Evolutionary conservation across 2,888 invertebrate species (phyloP).

Genomic region (Amaurobius ferox): DNA sequence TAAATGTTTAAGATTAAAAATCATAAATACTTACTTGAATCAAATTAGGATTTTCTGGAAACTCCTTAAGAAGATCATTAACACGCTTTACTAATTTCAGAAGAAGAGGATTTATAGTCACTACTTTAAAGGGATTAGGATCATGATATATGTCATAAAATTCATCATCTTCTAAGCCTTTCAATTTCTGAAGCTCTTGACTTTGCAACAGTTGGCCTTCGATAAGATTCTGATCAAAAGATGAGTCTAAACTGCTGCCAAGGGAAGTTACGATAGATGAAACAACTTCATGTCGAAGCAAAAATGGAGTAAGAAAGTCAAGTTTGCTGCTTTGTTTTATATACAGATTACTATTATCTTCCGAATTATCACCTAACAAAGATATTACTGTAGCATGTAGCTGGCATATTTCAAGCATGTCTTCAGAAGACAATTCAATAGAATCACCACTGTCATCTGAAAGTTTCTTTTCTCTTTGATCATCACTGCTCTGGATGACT

Average conservation of each 20-base stretch:
- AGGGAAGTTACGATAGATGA: constrained; percentile 13
- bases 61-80: constrained; percentile 84
- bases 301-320: constrained; percentile 43
- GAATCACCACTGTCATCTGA: background rate
- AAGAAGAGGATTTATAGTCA: constrained; percentile 84
- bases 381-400: constrained; percentile 42
- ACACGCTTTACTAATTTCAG: constrained; percentile 81
- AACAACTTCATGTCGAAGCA: constrained; percentile 60
- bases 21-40: constrained; percentile 81
- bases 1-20: no score
- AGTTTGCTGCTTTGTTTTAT: background rate
- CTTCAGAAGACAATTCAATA: background rate
- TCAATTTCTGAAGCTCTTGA: constrained; percentile 21
- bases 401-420: constrained; percentile 54
- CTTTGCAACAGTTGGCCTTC: constrained; percentile 31
- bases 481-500: no score
- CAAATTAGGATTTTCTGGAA: constrained; percentile 94
- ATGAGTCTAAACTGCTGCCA: constrained; percentile 21
- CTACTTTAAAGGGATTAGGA: constrained; percentile 87
- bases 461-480: background rate
- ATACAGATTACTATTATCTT: constrained; percentile 2
- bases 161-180: background rate
- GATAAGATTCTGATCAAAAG: constrained; percentile 19
- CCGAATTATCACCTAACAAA: background rate
- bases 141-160: constrained; percentile 88